Base-by-base conservation (phyloP, 2,888 invertebrate genomes). In the Cremastinae sp. region DNA sequence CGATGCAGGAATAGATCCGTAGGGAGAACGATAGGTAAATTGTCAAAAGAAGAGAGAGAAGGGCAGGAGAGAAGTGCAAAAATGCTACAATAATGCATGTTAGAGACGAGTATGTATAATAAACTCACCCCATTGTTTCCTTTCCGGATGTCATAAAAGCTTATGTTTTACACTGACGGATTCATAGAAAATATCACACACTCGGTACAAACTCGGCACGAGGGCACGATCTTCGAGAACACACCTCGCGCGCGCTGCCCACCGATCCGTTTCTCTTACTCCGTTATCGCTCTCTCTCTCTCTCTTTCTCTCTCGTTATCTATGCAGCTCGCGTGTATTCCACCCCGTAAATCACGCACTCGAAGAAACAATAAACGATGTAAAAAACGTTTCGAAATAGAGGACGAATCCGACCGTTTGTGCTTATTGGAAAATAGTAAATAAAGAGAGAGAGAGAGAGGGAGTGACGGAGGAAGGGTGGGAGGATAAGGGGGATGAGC, bases 81-180 rank as follows among this genome's bases (percentile, higher is more conserved):
- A 28, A n/a, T 22, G 22, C n/a, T n/a, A 34, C 12, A 45, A 59
- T n/a, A 38, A 10, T 22, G 9, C 0, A 16, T 12, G 41, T 3
- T 20, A 59, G n/a, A 43, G 14, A 28, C n/a, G 45, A 22, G 54
- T 14, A 9, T 8, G 8, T 18, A 12, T 58, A 65, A 36, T 9
- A n/a, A 66, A 92, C 93, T 93, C 90, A 95, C 95, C 95, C 95
- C 95, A 95, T 95, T 84, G 93, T 93, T 91, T 95, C 94, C 91
- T 94, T 95, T 91, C 94, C 95, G 90, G 93, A 94, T 92, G 94
- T 94, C 95, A 95, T 95, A 86, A 84, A 88, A 87, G 64, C 28
- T 77, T 81, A 81, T 82, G 68, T 83, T 80, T 78, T 84, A 84
- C 78, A 84, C 80, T 80, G 82, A 71, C 76, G 77, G 79, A 81